These are phyloP conservation scores for Dryobates pubescens DNA, from an alignment of 2,797 vertebrate genomes.

Conservation along the genomic window DNA sequence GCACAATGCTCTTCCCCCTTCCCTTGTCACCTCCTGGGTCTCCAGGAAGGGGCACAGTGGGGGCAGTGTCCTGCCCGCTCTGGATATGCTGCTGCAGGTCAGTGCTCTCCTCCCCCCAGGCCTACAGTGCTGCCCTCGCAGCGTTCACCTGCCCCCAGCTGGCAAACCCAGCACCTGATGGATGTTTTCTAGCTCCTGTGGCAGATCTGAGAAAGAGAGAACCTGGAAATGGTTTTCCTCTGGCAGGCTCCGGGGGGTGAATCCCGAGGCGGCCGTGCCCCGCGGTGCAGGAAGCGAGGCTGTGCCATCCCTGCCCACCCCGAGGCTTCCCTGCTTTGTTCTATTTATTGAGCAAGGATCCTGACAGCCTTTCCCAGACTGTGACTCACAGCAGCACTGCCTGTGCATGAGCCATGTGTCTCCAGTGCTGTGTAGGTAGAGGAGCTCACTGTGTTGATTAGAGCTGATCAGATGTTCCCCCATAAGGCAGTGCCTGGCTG, in stretches of 20 bases:
- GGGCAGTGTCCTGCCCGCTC: fast-evolving
- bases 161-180: not conserved
- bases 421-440: not conserved
- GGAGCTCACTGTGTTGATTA: slow-evolving; percentile 63
- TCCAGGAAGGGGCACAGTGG: not conserved
- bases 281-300: not conserved
- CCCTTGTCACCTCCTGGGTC: not conserved
- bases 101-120: not conserved
- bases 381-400: slow-evolving; percentile 51
- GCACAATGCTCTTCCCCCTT: not conserved
- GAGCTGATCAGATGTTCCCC: slow-evolving; percentile 58
- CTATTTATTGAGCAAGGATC: slow-evolving; percentile 38
- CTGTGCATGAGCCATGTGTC: slow-evolving; percentile 19
- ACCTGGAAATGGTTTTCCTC: not conserved
- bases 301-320: slow-evolving; percentile 55
- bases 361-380: slow-evolving; percentile 43
- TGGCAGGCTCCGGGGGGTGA: not conserved
- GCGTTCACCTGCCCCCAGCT: not conserved
- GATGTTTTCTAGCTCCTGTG: not conserved
- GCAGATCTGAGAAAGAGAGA: not conserved
- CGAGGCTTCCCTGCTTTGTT: slow-evolving; percentile 55
- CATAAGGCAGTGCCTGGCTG: slow-evolving; percentile 56
- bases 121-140: not conserved
- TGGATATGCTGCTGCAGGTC: not conserved
- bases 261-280: not conserved